Percentiles rank a stretch among this genome's conserved stretches.
Conservation (phyloP, 2,888 invertebrate genomes). For the Nipponacmea schrenckii region DNA sequence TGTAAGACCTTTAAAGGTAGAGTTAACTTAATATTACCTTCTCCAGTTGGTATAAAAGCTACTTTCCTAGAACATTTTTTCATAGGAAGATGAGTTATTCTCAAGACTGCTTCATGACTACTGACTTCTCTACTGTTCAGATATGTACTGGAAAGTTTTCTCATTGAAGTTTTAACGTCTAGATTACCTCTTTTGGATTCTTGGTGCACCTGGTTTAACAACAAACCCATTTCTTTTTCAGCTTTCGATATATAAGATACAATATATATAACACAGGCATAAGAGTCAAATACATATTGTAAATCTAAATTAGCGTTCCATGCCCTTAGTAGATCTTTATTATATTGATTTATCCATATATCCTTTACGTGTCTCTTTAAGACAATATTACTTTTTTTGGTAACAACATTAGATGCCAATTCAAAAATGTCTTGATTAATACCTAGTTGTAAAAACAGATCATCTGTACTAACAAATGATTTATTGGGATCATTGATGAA, state of each 20-base stretch:
- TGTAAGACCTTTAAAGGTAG: background rate
- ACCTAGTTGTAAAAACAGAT: background rate
- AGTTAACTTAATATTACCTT: constrained; percentile 5
- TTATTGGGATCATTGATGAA: background rate
- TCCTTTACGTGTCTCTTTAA: constrained; percentile 12
- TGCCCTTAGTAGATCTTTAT: background rate
- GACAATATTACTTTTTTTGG: background rate
- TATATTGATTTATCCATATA: constrained; percentile 20
- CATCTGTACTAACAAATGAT: background rate
- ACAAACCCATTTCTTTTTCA: constrained; percentile 26
- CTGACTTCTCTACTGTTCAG: constrained; percentile 30
- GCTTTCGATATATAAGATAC: constrained; percentile 41
- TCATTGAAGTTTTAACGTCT: constrained; percentile 23
- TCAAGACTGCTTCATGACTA: constrained; percentile 26
- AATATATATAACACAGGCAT: constrained; percentile 32
- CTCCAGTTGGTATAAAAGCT: constrained; percentile 24
- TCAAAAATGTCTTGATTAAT: background rate
- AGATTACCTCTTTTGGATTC: constrained; percentile 26
- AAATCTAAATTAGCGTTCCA: constrained; percentile 16
- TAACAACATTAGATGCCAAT: background rate
- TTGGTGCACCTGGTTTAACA: constrained; percentile 22
- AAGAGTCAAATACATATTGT: constrained; percentile 22
- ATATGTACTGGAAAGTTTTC: constrained; percentile 20
- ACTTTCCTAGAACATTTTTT: constrained; percentile 26
- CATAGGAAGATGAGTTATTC: constrained; percentile 24